phyloP scores from a whole-genome alignment of 2,888 invertebrate genomes.

The Agrenia bidenticulata region DNA sequence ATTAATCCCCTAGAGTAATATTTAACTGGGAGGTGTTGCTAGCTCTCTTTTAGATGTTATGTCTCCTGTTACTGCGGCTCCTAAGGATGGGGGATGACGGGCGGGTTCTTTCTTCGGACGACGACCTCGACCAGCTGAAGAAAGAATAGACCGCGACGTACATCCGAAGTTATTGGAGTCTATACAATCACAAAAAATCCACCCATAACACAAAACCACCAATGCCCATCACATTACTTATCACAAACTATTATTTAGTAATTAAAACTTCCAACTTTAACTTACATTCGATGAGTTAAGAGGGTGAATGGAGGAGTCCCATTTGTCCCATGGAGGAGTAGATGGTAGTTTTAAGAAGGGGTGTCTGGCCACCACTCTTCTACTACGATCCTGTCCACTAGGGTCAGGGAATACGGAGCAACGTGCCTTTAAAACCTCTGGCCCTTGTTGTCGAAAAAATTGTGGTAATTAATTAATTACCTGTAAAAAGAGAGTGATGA shows the following conservation, averaged over 20 bases:
- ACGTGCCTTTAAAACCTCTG: neutral
- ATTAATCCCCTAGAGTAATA: no score
- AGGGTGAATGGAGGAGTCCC: constrained; percentile 2
- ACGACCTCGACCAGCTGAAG: constrained; percentile 17
- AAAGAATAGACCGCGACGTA: constrained; percentile 19
- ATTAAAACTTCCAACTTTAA: neutral
- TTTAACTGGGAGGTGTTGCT: no score
- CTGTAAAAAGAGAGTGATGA: constrained; percentile 3
- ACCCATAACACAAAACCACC: neutral
- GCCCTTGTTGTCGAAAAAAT: neutral
- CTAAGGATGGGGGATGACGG: constrained; percentile 12
- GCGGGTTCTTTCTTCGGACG: constrained; percentile 23
- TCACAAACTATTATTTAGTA: no score
- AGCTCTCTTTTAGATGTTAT: neutral
- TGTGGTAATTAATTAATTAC: neutral
- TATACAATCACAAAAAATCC: neutral
- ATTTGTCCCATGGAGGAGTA: constrained; percentile 16
- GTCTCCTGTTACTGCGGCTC: neutral
- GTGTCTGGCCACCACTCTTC: constrained; percentile 26
- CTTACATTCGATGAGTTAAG: constrained; percentile 17
- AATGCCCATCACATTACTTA: no score
- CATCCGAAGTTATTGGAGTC: constrained; percentile 14
- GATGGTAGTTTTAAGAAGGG: constrained; percentile 11
- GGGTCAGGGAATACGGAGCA: neutral
- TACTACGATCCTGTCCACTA: constrained; percentile 19